A percentile compares a stretch with the other conserved stretches of the same genome.
phyloP scores from a whole-genome alignment of 2,888 invertebrate genomes.

The Melinaea menophilus region DNA sequence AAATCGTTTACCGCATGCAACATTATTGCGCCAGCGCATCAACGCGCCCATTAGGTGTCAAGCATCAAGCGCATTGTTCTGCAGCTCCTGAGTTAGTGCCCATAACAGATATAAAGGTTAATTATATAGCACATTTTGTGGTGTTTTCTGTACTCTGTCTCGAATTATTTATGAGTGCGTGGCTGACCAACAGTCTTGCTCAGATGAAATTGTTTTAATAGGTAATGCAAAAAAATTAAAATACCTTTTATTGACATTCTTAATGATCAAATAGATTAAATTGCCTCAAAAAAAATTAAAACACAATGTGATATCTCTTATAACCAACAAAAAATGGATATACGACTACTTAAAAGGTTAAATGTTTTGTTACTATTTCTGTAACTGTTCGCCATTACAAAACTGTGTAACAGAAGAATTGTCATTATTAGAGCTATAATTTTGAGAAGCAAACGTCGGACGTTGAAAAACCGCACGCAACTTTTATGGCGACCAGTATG shows the following conservation, averaged over 20 bases:
- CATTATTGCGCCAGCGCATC: conserved; percentile 55
- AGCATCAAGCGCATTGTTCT: conserved; percentile 64
- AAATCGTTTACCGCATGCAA: conserved; percentile 33
- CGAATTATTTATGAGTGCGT: conserved; percentile 53
- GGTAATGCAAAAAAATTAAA: background rate
- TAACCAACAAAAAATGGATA: background rate
- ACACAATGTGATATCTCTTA: no score
- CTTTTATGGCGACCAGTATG: conserved; percentile 67
- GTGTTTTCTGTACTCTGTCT: conserved; percentile 57
- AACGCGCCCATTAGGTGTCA: conserved; percentile 62
- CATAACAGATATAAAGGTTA: conserved; percentile 68
- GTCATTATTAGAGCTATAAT: conserved; percentile 65
- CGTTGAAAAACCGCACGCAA: conserved; percentile 70
- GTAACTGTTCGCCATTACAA: no score
- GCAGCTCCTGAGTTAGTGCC: conserved; percentile 61
- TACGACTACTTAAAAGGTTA: background rate
- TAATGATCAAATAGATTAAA: background rate
- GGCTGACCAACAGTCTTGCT: conserved; percentile 38
- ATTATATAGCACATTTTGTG: conserved; percentile 64
- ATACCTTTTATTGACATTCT: conserved; percentile 4
- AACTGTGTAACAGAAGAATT: conserved; percentile 40
- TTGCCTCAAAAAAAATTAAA: no score
- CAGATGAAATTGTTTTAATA: background rate
- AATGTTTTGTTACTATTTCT: no score
- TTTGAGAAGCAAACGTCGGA: conserved; percentile 54